Evolutionary conservation across 2,113 vertebrate species (phyloP).

Genomic region (Brachirus orientalis): DNA sequence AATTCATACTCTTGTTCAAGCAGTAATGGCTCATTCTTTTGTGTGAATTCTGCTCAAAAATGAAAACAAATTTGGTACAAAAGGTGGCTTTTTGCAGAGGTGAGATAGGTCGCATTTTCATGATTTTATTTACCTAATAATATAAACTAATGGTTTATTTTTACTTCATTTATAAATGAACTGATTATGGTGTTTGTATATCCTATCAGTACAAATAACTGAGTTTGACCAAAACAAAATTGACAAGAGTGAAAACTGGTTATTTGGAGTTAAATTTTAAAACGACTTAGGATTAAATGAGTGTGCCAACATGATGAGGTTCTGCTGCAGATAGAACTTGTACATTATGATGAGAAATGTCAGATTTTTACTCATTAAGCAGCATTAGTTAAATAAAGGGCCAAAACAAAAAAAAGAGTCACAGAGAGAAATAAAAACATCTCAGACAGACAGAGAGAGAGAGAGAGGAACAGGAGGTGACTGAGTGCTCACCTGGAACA

Average conservation of each 20-base stretch:
- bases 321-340: slow-evolving; percentile 1
- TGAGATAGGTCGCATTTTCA: no score
- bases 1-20: no score
- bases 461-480: slow-evolving; percentile 30
- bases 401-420: background rate
- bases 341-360: no score
- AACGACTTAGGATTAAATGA: background rate
- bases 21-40: background rate
- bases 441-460: slow-evolving; percentile 1
- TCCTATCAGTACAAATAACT: background rate
- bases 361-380: background rate
- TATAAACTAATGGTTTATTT: background rate
- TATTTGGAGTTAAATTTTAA: background rate
- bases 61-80: background rate
- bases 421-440: background rate
- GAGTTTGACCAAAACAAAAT: no score
- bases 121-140: background rate
- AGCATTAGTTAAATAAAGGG: background rate
- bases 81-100: background rate
- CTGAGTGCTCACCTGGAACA: slow-evolving; percentile 88
- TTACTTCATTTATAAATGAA: no score
- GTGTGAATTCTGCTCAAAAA: background rate
- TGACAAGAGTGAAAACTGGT: no score
- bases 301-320: background rate
- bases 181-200: no score